These are phyloP conservation scores for Epinotia brunnichana DNA, from an alignment of 2,888 invertebrate genomes.

Conservation along the genomic window DNA sequence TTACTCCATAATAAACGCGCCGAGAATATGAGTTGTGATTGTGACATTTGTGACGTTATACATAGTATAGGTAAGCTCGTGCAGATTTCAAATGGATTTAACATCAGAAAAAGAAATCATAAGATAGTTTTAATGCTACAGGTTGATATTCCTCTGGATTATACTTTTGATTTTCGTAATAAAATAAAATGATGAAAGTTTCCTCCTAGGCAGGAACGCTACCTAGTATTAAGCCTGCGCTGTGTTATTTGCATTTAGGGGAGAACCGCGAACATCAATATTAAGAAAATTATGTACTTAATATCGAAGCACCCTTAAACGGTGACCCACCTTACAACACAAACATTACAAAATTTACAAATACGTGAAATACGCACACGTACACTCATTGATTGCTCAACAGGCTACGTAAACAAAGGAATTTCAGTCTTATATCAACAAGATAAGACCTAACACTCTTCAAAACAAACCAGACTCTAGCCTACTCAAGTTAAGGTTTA, in stretches of 20 bases:
- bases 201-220: too few species aligned
- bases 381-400: conserved; percentile 72
- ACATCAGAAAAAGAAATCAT: too few species aligned
- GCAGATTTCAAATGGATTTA: too few species aligned
- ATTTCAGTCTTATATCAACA: conserved; percentile 51
- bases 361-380: conserved; percentile 25
- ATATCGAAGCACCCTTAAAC: conserved; percentile 3
- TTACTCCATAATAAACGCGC: too few species aligned
- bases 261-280: conserved; percentile 9
- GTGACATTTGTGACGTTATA: too few species aligned
- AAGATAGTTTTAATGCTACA: too few species aligned
- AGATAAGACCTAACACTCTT: conserved; percentile 48
- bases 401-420: conserved; percentile 54
- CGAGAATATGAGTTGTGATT: too few species aligned
- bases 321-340: conserved; percentile 22
- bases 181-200: too few species aligned
- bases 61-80: too few species aligned
- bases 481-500: conserved; percentile 47
- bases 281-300: conserved; percentile 4
- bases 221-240: too few species aligned
- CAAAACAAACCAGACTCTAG: conserved; percentile 51
- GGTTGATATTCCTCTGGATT: too few species aligned
- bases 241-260: background rate
- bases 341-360: conserved; percentile 5
- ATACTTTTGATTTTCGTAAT: too few species aligned